Base-by-base conservation (phyloP, 2,888 invertebrate genomes). In the Lampropteryx suffumata region DNA sequence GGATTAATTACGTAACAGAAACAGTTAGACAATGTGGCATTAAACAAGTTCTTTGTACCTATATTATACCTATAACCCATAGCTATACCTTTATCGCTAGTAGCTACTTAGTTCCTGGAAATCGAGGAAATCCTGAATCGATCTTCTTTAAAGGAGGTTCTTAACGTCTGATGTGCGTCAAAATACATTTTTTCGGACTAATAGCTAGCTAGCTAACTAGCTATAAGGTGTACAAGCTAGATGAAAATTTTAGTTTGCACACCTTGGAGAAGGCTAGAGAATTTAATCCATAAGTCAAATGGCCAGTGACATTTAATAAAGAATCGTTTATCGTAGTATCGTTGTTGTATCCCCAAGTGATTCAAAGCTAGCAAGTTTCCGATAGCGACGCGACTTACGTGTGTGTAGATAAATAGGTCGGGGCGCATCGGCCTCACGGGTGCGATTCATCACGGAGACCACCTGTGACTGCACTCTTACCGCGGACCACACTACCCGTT, bases 391-490 rank as follows among this genome's bases (percentile, higher is more conserved):
- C 67, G 63, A 69, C 69, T 73, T 71, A 66, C 66, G 66, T 65
- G 65, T 61, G 67, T 72, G 71, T 73, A 78, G 76, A 76, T 76
- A 77, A 76, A 79, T 78, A 79, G 77, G 73, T 76, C 68, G 68
- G 73, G 71, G 65, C 65, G 70, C 70, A 70, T 71, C 67, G 68
- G 65, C 45, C 77, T 76, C 79, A 68, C 63, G 64, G 67, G 72
- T 67, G 73, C 80, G 76, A 85, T 86, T 82, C 84, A 84, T 86
- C 84, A 84, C 69, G 49, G 47, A 61, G 66, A 71, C 79, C 83
- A 85, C 84, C 84, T 85, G 84, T 73, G 78, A 71, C 73, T 73
- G 69, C 71, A 73, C 73, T 76, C 74, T 76, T 75, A 73, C 77
- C 26, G 62, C 62, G 64, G 61, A 69, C 68, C 68, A 68, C 71